Conservation (phyloP, 2,797 vertebrate species). For the Aplochiton taeniatus region DNA sequence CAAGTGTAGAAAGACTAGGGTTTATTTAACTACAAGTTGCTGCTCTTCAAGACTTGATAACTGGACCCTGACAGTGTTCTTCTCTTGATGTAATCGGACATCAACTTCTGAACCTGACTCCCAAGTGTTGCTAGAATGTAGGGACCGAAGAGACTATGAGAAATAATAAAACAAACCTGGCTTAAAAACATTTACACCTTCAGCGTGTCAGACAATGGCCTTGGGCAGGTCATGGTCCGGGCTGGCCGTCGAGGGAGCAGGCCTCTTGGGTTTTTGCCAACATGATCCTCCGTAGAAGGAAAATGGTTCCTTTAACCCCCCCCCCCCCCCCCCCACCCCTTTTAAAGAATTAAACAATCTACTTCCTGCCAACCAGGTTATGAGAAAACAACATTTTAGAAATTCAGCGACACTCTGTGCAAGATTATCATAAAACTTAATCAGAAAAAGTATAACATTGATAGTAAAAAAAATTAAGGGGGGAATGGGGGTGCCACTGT, state of each 20-base stretch:
- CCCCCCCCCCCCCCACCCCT: too few species aligned
- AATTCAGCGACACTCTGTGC: slow-evolving; percentile 53
- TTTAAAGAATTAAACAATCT: slow-evolving; percentile 50
- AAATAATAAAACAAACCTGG: slow-evolving; percentile 46
- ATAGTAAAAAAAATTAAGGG: slow-evolving; percentile 7
- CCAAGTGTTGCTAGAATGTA: slow-evolving; percentile 64
- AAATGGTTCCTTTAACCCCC: slow-evolving; percentile 11
- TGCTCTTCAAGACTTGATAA: slow-evolving; percentile 94
- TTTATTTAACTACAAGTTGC: slow-evolving; percentile 89
- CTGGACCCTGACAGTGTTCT: slow-evolving; percentile 84
- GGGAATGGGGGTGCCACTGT: slow-evolving; percentile 44
- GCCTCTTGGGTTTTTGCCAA: slow-evolving; percentile 36
- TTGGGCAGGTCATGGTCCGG: slow-evolving; percentile 34
- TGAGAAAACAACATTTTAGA: slow-evolving; percentile 38
- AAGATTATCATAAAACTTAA: slow-evolving; percentile 56
- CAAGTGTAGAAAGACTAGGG: slow-evolving; percentile 87
- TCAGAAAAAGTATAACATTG: slow-evolving; percentile 40
- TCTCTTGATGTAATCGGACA: slow-evolving; percentile 79
- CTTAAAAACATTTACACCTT: slow-evolving; percentile 25
- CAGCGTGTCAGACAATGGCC: slow-evolving; percentile 24
- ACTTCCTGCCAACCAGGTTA: slow-evolving; percentile 44
- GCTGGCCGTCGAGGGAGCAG: slow-evolving; percentile 37
- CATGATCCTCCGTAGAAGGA: slow-evolving; percentile 44
- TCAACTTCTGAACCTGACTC: slow-evolving; percentile 62
- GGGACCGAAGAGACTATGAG: slow-evolving; percentile 49